Evolutionary conservation across 2,113 vertebrate species (phyloP), one percentile per base, ranked within the genome.

Genomic region (Calidris pugnax): DNA sequence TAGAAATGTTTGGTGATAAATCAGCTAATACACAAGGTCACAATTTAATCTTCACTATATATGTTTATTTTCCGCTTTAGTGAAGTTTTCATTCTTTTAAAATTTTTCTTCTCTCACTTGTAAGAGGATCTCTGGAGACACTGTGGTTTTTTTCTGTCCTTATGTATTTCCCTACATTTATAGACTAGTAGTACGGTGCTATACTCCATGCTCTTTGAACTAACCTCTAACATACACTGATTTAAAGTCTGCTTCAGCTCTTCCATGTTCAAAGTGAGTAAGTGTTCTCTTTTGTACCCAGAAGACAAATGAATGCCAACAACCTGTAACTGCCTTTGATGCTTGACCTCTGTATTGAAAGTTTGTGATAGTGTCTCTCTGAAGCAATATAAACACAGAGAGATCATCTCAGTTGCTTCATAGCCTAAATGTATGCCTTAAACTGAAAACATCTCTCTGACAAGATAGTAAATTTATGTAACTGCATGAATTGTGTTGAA

Each of bases 331-430:
- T 92, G 85, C 57, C 74, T 94, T 92, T 96, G 80, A 87, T 94
- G 74, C 48, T 92, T 95, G 95, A 93, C 93, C 94, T 96, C 87
- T 94, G 30, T 60, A 93, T 60, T 91, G 89, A 59, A 95, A 96
- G 69, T 95, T 92, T 94, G 80, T 85, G 89, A 59, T 35, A 71
- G 33, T 78, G 35, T 68, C 73, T 78, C 80, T 90, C 80, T 72
- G 76, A 92, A 93, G 80, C 91, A 91, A 81, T 87, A 91, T 41
- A 95, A 93, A 91, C 53, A 80, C 0, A 4, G 28, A 81, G 68
- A 76, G 39, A 89, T 75, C 23, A 48, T 67, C 68, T 87, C 43
- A 35, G 84, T 84, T 90, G 37, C 73, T 95, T 74, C 84, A 67
- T 85, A 95, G 86, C 79, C 93, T 87, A 86, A 92, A 92, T 77